Evolutionary conservation across 2,888 invertebrate species (phyloP).

Genomic region (Tipula confusa): DNA sequence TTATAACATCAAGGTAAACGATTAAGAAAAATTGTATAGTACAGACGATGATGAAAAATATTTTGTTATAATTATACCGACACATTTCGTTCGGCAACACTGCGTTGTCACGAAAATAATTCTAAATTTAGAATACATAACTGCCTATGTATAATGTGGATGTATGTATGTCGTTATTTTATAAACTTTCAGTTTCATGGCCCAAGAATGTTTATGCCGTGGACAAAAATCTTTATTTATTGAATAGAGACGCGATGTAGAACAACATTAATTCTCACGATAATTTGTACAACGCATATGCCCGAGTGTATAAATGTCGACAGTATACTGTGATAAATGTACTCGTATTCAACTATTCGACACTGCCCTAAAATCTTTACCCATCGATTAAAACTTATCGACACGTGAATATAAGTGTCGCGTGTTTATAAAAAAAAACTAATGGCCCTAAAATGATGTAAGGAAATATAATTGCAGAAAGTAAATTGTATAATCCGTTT

Average conservation of each 20-base stretch:
- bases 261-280: too few relatives aligned
- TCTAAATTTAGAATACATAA: neutral
- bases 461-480: neutral
- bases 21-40: neutral
- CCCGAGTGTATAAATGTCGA: neutral
- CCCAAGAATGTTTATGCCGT: neutral
- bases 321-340: neutral
- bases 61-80: neutral
- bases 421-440: neutral
- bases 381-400: neutral
- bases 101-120: neutral
- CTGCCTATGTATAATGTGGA: too few relatives aligned
- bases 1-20: conserved; percentile 9
- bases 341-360: too few relatives aligned
- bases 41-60: neutral
- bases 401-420: neutral
- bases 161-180: neutral
- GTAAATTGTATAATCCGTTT: neutral
- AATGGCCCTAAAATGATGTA: neutral
- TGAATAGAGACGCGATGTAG: too few relatives aligned
- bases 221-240: too few relatives aligned
- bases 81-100: neutral
- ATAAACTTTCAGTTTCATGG: neutral
- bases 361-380: neutral
- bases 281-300: too few relatives aligned